A percentile compares a stretch with the other conserved stretches of the same genome.
Evolutionary conservation across 2,113 vertebrate genomes (phyloP).

Genomic region (Oostethus manadensis): DNA sequence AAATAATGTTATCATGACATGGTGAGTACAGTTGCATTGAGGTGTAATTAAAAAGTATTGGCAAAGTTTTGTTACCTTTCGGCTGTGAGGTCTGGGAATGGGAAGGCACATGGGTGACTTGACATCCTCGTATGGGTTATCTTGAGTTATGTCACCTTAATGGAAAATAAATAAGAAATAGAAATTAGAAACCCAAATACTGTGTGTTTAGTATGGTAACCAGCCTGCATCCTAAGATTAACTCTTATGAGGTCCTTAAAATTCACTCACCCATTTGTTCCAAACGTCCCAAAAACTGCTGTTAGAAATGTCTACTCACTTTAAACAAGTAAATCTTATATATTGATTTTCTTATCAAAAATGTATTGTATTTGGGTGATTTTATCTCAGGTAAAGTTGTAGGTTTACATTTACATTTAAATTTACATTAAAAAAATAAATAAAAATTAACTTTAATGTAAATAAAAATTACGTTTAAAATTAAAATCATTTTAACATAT

Average conservation of each 20-base stretch:
- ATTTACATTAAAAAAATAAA: not conserved
- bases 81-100: slow-evolving; percentile 45
- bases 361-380: no score
- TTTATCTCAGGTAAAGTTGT: no score
- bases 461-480: no score
- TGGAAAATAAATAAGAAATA: not conserved
- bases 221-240: no score
- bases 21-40: not conserved
- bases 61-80: slow-evolving; percentile 48
- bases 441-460: not conserved
- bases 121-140: slow-evolving; percentile 85
- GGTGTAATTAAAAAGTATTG: not conserved
- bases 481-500: no score
- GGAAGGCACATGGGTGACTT: slow-evolving; percentile 77
- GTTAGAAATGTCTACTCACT: no score
- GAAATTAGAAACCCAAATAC: not conserved
- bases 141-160: slow-evolving; percentile 72
- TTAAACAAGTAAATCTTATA: no score
- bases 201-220: not conserved
- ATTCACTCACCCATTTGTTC: no score
- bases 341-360: no score
- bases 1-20: not conserved
- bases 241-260: no score
- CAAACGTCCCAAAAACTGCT: no score
- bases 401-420: no score